Evolutionary conservation across 2,888 invertebrate species (phyloP).

Genomic region (Pterobdella sp.): DNA sequence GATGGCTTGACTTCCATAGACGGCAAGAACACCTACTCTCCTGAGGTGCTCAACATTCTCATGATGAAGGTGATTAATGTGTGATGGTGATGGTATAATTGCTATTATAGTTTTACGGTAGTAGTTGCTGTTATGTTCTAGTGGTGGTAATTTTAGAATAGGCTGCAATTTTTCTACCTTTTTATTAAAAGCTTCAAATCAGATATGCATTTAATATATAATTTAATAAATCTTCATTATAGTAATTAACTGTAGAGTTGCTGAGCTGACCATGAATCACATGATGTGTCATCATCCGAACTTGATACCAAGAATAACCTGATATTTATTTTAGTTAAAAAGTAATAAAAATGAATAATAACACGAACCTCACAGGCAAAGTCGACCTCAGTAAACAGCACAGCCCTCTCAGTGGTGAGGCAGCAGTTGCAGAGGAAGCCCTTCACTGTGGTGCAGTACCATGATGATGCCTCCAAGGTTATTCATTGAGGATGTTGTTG

Average conservation of each 20-base stretch:
- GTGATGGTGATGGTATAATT: no score
- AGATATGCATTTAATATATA: neutral
- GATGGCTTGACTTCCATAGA: neutral
- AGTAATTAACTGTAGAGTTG: no score
- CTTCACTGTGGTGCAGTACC: slow-evolving; percentile 21
- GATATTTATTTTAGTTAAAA: neutral
- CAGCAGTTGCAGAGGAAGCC: slow-evolving; percentile 22
- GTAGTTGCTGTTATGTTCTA: no score
- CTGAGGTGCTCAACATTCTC: slow-evolving; percentile 21
- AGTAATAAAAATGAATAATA: neutral
- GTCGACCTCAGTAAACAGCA: slow-evolving; percentile 14
- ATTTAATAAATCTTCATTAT: no score
- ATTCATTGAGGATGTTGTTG: neutral
- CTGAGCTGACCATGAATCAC: no score
- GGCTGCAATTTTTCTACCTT: neutral
- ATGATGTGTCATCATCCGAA: no score
- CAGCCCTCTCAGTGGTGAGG: slow-evolving; percentile 4
- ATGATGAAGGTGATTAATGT: slow-evolving; percentile 22
- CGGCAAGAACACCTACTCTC: slow-evolving; percentile 19
- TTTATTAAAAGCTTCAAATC: neutral
- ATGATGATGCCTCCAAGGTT: neutral
- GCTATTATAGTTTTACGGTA: no score
- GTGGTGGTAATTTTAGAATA: no score
- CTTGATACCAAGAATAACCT: neutral
- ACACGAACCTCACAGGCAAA: slow-evolving; percentile 6